phyloP scores from a whole-genome alignment of 2,888 invertebrate genomes.

The Dryobota labecula region DNA sequence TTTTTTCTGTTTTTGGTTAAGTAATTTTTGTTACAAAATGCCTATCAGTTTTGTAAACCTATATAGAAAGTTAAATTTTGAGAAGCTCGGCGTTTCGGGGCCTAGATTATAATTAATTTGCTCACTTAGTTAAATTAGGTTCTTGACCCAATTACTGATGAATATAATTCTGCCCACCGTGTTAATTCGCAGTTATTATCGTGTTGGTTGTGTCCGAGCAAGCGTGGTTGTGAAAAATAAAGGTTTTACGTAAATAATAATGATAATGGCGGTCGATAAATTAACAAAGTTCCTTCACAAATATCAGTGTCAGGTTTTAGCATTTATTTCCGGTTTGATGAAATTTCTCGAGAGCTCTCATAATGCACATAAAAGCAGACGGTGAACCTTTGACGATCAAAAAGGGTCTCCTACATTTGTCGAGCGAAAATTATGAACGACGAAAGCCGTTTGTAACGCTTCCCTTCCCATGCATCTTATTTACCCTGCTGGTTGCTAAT shows the following conservation, averaged over 20 bases:
- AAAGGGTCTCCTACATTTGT: constrained; percentile 28
- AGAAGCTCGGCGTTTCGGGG: background rate
- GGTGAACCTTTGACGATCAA: constrained; percentile 39
- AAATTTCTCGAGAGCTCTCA: constrained; percentile 25
- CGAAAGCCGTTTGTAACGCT: constrained; percentile 33
- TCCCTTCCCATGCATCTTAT: constrained; percentile 48
- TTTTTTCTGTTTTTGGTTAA: too few species aligned
- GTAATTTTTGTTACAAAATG: background rate
- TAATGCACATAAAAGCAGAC: constrained; percentile 31
- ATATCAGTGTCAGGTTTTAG: background rate
- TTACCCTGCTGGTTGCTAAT: constrained; percentile 41
- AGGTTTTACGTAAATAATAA: too few species aligned
- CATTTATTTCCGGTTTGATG: constrained; percentile 31
- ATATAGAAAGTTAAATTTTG: background rate
- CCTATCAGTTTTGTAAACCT: background rate
- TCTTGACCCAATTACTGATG: background rate
- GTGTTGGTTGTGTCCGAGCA: too few species aligned
- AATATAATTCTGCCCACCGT: background rate
- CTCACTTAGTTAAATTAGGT: background rate
- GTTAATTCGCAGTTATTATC: too few species aligned
- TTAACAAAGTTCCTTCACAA: constrained; percentile 3
- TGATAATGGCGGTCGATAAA: too few species aligned
- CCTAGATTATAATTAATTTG: background rate
- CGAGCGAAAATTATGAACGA: constrained; percentile 39
- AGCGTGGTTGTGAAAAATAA: too few species aligned